Base-by-base conservation (phyloP, 2,113 vertebrate genomes). In the Actenoides hombroni region DNA sequence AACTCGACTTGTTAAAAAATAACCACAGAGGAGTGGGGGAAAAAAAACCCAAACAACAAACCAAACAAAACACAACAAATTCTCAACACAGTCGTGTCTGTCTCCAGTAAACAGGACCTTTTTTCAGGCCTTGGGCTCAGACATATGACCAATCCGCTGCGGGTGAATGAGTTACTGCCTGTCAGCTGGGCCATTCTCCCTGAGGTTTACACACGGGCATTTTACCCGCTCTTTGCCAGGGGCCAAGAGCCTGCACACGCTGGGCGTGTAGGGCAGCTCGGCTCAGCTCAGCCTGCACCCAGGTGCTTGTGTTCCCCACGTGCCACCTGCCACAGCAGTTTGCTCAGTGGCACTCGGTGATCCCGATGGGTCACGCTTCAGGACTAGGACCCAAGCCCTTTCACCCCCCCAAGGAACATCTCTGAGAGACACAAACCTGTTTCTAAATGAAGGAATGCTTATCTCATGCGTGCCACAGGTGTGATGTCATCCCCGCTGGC, bases 381-480 rank as follows among this genome's bases (percentile, higher is more conserved):
- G 79, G 74, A 51, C 29, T 4, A 51, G 78, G 48, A 29, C 44
- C 10, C 9, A 14, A 60, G 49, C 68, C 46, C 10, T 35, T 29
- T 37, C 69, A 54, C 15, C 59, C 65, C 67, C 10, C 3, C 51
- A 11, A 68, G 68, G 70, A 83, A 35, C n/a, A 46, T 29, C 67
- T 83, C 63, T 10, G 11, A 73, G 67, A 91, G 59, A 48, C 57
- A 53, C 4, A 13, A 76, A 87, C 53, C 83, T 37, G 46, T n/a
- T 89, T 56, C 42, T 59, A 59, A 80, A 49, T 6, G 89, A 90
- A 88, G 90, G 53, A 31, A 25, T 3, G 26, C 92, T 94, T 86
- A 94, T 92, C 95, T 96, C 80, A 65, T 73, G 86, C 83, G 24
- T 94, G 91, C 86, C 83, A 77, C 61, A 76, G 86, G 86, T 94